Evolutionary conservation across 1,140 invertebrate genomes (phyloP), one percentile per base, ranked within the genome.

Genomic region (Meloidogyne exigua): DNA sequence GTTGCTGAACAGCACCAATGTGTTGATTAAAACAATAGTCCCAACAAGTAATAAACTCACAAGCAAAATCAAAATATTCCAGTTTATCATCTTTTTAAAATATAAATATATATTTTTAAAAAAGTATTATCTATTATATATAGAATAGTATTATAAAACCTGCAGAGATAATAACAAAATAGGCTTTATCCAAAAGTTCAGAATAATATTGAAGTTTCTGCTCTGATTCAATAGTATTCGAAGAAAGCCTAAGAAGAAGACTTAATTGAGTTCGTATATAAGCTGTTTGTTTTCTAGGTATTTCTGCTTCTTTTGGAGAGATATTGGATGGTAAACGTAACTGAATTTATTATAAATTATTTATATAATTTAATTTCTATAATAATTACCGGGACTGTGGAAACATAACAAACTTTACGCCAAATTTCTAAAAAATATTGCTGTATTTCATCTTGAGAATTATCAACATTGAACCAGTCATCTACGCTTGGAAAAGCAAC

Each of bases 11-110:
- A 23, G 7, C 12, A 21, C n/a, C n/a, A 12, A 23, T 57, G 12
- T 81, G 80, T 15, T 66, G 32, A 28, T 82, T 82, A n/a, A 39
- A n/a, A 36, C 72, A 72, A 13, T 81, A 11, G 9, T 70, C 63
- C 81, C 78, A 81, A 49, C 80, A 68, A 5, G 76, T 28, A 49
- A 80, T 78, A 18, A 80, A 68, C 28, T 80, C 79, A 15, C 42
- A 64, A 7, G 80, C 79, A 71, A 80, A 26, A 36, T 74, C 36
- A 15, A 75, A 28, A 32, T 75, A 75, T n/a, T 75, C 39, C 13
- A 21, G 11, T 62, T 75, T 75, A 25, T 75, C 25, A 25, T 36
- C 66, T 75, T 12, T 32, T 21, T 25, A 73, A 64, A 39, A 39
- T n/a, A n/a, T n/a, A n/a, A n/a, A n/a, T n/a, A n/a, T n/a, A 39